phyloP scores from a whole-genome alignment of 2,797 vertebrate genomes.

The Amblyopsis hoosieri region DNA sequence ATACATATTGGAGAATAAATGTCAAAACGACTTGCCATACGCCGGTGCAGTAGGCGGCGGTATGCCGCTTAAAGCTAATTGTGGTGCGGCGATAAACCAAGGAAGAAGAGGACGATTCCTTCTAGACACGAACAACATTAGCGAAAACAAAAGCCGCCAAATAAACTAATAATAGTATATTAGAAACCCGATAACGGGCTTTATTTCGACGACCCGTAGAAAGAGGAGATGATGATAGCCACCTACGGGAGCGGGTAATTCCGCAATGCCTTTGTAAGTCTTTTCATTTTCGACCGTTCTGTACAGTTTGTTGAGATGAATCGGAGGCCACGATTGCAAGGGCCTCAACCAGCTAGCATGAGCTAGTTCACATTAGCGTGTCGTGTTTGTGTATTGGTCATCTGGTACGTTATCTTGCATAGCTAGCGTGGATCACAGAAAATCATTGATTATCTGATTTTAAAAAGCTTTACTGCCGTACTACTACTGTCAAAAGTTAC shows the following conservation, averaged over 20 bases:
- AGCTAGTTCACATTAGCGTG: background rate
- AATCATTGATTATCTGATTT: too few relatives aligned
- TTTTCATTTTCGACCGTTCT: background rate
- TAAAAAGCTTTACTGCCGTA: too few relatives aligned
- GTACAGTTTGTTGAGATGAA: conserved; percentile 1
- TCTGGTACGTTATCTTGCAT: background rate
- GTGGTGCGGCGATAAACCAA: too few relatives aligned
- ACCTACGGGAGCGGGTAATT: conserved; percentile 13
- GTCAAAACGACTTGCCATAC: too few relatives aligned
- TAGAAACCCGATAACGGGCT: background rate
- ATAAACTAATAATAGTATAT: conserved; percentile 10
- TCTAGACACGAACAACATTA: conserved; percentile 39
- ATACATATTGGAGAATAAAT: too few relatives aligned
- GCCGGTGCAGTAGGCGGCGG: too few relatives aligned
- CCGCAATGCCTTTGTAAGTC: conserved; percentile 68
- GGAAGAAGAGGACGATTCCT: too few relatives aligned
- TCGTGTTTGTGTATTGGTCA: background rate
- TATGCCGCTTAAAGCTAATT: too few relatives aligned
- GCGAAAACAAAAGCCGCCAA: conserved; percentile 56
- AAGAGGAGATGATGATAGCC: conserved; percentile 16
- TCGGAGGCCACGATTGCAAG: background rate
- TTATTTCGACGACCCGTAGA: background rate
- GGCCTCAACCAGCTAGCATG: conserved; percentile 10
- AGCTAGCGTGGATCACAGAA: too few relatives aligned
- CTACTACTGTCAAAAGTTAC: too few relatives aligned